Percentiles rank a stretch among this genome's conserved stretches.
These are phyloP conservation scores for Trachelus tabidus DNA, from an alignment of 2,888 invertebrate species.

Conservation along the genomic window DNA sequence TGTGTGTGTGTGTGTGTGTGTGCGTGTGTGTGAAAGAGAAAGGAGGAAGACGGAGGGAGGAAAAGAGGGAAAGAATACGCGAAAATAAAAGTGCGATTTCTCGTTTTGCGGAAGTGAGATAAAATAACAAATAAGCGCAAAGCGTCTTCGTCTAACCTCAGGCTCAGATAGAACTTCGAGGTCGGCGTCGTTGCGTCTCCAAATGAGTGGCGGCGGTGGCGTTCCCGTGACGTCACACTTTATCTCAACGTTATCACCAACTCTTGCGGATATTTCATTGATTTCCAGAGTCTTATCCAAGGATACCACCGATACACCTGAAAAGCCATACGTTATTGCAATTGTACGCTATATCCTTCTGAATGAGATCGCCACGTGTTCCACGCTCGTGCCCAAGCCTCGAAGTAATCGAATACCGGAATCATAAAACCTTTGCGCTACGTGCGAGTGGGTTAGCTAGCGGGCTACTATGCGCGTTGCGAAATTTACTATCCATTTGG, in stretches of 20 bases:
- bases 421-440: not conserved
- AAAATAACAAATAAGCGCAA: not conserved
- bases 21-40: no score
- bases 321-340: constrained; percentile 1
- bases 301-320: constrained; percentile 78
- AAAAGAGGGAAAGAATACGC: not conserved
- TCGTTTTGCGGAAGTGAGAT: not conserved
- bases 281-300: constrained; percentile 79
- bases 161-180: constrained; percentile 72
- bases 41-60: no score
- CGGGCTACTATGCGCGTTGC: not conserved
- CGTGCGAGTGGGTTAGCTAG: not conserved
- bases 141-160: constrained; percentile 59
- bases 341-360: not conserved
- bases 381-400: no score
- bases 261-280: constrained; percentile 76
- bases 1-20: not conserved
- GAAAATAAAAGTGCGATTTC: constrained; percentile 9
- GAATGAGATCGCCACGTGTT: not conserved
- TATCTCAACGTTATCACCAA: constrained; percentile 82
- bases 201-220: constrained; percentile 77
- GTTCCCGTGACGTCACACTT: constrained; percentile 81
- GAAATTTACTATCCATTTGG: not conserved
- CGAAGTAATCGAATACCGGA: not conserved
- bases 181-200: constrained; percentile 77